These are phyloP conservation scores for Hoplodrina ambigua DNA, from an alignment of 2,888 invertebrate species.

Conservation along the genomic window DNA sequence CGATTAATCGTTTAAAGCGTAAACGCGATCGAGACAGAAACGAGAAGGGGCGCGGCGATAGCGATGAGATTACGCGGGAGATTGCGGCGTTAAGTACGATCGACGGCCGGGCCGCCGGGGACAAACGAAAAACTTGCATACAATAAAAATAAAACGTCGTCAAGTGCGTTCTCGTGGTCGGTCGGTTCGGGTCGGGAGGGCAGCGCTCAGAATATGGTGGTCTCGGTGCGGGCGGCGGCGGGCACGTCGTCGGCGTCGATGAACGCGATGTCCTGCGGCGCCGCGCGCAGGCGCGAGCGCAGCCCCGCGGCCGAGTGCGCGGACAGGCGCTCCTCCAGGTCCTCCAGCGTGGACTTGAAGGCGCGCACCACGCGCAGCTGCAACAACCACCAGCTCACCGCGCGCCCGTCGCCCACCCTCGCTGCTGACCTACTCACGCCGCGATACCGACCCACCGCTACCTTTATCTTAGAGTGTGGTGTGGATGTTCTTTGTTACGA, in stretches of 20 bases:
- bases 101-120: constrained; percentile 59
- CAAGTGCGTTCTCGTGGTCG: constrained; percentile 56
- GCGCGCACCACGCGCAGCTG: constrained; percentile 99
- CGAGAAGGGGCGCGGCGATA: constrained; percentile 64
- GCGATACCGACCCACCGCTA: constrained; percentile 68
- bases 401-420: constrained; percentile 45
- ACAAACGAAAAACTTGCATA: constrained; percentile 65
- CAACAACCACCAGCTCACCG: constrained; percentile 89
- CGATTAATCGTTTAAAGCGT: constrained; percentile 68
- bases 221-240: constrained; percentile 79
- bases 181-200: constrained; percentile 51
- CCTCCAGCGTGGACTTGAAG: constrained; percentile 99
- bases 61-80: constrained; percentile 71
- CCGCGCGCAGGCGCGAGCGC: constrained; percentile 94
- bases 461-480: constrained; percentile 80
- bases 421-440: constrained; percentile 40
- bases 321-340: constrained; percentile 99
- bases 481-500: constrained; percentile 79
- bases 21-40: constrained; percentile 64
- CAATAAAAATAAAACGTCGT: constrained; percentile 66
- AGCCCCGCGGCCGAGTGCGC: constrained; percentile 99
- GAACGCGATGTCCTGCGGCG: constrained; percentile 95
- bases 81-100: constrained; percentile 77
- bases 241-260: constrained; percentile 93
- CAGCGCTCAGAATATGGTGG: constrained; percentile 82